These are phyloP conservation scores for Struthio camelus DNA, from an alignment of 2,113 vertebrate species.

Conservation along the genomic window DNA sequence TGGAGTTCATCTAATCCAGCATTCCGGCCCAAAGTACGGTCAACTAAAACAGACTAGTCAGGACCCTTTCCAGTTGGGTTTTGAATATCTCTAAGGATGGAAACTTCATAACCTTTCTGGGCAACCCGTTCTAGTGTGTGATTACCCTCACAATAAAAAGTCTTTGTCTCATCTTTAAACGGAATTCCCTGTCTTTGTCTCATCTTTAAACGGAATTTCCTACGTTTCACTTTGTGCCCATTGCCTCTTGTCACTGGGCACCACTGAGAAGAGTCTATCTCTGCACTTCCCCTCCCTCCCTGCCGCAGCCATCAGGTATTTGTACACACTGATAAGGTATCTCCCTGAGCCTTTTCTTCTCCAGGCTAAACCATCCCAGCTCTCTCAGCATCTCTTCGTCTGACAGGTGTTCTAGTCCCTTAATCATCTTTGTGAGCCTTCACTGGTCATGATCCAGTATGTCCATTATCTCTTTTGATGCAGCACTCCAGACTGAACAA, in stretches of 20 bases:
- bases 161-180: not conserved
- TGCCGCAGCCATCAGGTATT: not conserved
- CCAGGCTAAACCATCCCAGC: not conserved
- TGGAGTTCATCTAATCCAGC: not conserved
- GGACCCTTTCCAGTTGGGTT: not conserved
- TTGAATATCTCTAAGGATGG: not conserved
- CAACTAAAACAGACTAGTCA: not conserved
- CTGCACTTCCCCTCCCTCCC: not conserved
- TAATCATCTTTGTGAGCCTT: not conserved
- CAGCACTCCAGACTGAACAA: not conserved
- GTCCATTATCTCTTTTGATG: not conserved
- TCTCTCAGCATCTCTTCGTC: not conserved
- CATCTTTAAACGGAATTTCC: not conserved
- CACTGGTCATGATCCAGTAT: not conserved
- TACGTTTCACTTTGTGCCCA: not conserved
- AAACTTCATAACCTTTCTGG: not conserved
- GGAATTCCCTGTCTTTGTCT: not conserved
- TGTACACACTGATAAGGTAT: not conserved
- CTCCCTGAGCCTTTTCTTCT: not conserved
- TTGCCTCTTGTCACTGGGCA: not conserved
- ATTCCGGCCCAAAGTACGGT: accelerated
- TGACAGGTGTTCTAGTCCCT: not conserved
- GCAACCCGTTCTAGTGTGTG: not conserved
- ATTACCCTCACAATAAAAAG: not conserved
- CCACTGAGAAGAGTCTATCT: not conserved